Evolutionary conservation across 2,888 invertebrate species (phyloP).

Genomic region (Lymantria dispar): DNA sequence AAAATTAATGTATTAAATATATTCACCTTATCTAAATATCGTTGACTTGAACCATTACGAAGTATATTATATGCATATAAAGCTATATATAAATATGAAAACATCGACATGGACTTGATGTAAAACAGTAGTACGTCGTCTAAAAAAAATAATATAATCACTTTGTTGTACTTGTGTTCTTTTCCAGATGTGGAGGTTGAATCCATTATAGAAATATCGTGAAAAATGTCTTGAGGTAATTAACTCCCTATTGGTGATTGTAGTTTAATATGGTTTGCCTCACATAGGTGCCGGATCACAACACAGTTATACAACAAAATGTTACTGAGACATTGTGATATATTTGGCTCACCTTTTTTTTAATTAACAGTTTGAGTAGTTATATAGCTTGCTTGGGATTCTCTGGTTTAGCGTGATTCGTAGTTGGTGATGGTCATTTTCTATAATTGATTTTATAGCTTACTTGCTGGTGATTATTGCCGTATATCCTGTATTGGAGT

Average conservation of each 20-base stretch:
- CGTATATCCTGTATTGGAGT: slow-evolving; percentile 21
- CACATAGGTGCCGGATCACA: slow-evolving; percentile 50
- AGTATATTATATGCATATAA: neutral
- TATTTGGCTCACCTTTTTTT: slow-evolving; percentile 38
- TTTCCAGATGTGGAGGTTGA: slow-evolving; percentile 82
- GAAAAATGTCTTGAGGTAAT: slow-evolving; percentile 82
- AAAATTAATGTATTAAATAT: neutral
- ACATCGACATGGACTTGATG: slow-evolving; percentile 74
- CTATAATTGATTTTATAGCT: slow-evolving; percentile 28
- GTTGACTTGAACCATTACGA: no score
- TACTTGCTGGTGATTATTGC: slow-evolving; percentile 27
- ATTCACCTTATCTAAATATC: no score
- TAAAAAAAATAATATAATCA: slow-evolving; percentile 68
- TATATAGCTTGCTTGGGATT: slow-evolving; percentile 72
- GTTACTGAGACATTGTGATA: slow-evolving; percentile 23
- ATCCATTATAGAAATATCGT: slow-evolving; percentile 80
- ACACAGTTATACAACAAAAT: slow-evolving; percentile 23
- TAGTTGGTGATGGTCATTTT: slow-evolving; percentile 59
- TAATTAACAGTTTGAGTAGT: slow-evolving; percentile 63
- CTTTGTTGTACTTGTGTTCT: slow-evolving; percentile 83
- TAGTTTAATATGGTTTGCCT: slow-evolving; percentile 71
- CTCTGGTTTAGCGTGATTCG: slow-evolving; percentile 50
- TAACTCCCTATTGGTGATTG: slow-evolving; percentile 81
- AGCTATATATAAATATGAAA: slow-evolving; percentile 10
- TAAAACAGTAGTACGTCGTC: slow-evolving; percentile 75